phyloP scores from a whole-genome alignment of 1,140 invertebrate genomes.

The Brachionus rotundiformis region DNA sequence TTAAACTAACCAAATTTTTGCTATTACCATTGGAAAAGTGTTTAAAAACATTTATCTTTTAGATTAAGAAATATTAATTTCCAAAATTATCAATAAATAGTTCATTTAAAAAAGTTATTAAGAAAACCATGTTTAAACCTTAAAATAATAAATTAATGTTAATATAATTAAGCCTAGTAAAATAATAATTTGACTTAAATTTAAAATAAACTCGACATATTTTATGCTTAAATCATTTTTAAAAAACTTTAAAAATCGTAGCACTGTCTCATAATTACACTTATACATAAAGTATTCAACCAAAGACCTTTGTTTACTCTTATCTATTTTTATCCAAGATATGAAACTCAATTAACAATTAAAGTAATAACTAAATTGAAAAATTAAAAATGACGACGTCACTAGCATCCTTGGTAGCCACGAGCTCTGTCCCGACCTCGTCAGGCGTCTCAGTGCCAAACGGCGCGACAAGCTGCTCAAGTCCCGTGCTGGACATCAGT shows the following conservation, averaged over 20 bases:
- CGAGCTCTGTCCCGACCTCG: not conserved
- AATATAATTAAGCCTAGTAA: not conserved
- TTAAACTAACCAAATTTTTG: too few species aligned
- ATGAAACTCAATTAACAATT: not conserved
- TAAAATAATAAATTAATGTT: not conserved
- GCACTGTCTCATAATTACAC: not conserved
- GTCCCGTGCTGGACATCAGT: not conserved
- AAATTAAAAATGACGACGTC: slow-evolving; percentile 27
- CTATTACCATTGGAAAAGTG: too few species aligned
- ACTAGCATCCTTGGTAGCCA: not conserved
- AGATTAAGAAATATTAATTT: too few species aligned
- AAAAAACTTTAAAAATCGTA: not conserved
- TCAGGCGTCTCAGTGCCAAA: not conserved
- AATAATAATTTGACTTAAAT: not conserved
- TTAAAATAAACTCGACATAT: not conserved
- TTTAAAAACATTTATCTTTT: too few species aligned
- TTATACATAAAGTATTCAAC: not conserved
- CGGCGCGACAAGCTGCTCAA: not conserved
- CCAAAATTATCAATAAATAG: too few species aligned
- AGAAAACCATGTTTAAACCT: not conserved
- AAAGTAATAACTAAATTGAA: not conserved
- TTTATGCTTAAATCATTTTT: not conserved
- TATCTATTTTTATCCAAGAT: not conserved
- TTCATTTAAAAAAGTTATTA: too few species aligned
- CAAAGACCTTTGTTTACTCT: not conserved